Evolutionary conservation across 2,888 invertebrate species (phyloP), one percentile per base, ranked within the genome.

Genomic region (Brachypterus glaber): DNA sequence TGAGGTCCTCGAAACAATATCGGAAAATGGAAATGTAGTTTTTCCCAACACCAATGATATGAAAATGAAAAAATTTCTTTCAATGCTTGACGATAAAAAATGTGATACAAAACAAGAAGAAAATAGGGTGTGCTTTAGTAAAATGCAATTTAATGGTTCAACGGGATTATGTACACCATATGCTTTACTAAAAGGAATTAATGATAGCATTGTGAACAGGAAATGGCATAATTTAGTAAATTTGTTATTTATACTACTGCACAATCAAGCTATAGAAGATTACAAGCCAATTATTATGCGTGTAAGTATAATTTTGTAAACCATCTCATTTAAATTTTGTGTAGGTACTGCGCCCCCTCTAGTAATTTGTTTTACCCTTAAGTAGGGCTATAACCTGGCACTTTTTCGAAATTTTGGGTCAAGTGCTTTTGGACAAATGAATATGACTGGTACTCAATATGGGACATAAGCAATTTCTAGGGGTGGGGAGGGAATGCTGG

Each of bases 151-250:
- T 25, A 9, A 29, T 11, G 14, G 17, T 25, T 34, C 26, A 18
- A 26, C 35, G 7, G 7, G 17, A 13, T 46, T 45, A 47, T 44
- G 27, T 9, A 44, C 46, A 8, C 50, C 48, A 7, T 42, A 36
- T 12, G 33, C 29, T 17, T 35, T 51, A 24, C 35, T 49, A 33
- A 48, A 43, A 25, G 46, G 49, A 12, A 35, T 52, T 2, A 46
- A 44, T 31, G 38, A 50, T 33, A 38, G 43, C 35, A 35, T 52
- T 12, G 36, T 50, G 14, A 47, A 31, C 14, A 47, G 50, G 29
- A 46, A 50, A 31, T 52, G 49, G 49, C 41, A 45, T 25, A 47
- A 44, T 24, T 16, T 52, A 32, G 47, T 48, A 11, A 30, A 49
- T 32, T 33, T 52, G 15, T 15, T 52, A 8, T 37, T 51, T 15